Base-by-base conservation (phyloP, 2,888 invertebrate genomes). In the Tenthredo notha region DNA sequence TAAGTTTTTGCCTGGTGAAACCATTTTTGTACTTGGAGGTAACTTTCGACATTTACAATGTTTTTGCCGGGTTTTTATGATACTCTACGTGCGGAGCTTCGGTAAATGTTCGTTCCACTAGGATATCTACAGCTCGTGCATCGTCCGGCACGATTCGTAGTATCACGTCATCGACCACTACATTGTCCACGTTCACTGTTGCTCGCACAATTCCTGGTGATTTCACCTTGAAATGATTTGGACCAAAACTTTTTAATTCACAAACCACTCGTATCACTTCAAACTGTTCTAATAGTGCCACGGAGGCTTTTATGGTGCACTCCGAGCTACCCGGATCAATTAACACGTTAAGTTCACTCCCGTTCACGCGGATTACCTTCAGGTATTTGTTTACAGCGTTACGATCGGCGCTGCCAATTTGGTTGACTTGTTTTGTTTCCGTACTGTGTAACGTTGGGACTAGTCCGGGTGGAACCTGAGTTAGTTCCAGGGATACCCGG, bases 121-220 rank as follows among this genome's bases (percentile, higher is more conserved):
- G 84, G 15, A 90, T 33, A 25, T 88, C 88, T 6, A 86, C 72
- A 5, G 87, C 78, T 82, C 88, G 88, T 6, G 85, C 87, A 43
- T 88, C 78, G 75, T 90, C 89, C 12, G 88, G 88, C 37, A 89
- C 88, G 2, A 89, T 85, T 37, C 87, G 85, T 18, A 89, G 43
- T 1, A 78, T 43, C 0, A 90, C 86, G 5, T 43, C 25, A 5
- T 25, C 15, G 18, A 54, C 77, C n/a, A 6, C 15, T 2, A 77
- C 77, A 15, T 29, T 29, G 50, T 77, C 50, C 0, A 50, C 21
- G 2, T n/a, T 54, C 15, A 77, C 29, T 7, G 37, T 21, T 10
- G 47, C 77, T 9, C 77, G 25, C 18, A 77, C 75, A 10, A 47
- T 25, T 9, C 75, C 75, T 0, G 25, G 29, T 18, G 75, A 47